These are phyloP conservation scores for Protomyctophum bolini DNA, from an alignment of 2,113 vertebrate species.

Conservation along the genomic window DNA sequence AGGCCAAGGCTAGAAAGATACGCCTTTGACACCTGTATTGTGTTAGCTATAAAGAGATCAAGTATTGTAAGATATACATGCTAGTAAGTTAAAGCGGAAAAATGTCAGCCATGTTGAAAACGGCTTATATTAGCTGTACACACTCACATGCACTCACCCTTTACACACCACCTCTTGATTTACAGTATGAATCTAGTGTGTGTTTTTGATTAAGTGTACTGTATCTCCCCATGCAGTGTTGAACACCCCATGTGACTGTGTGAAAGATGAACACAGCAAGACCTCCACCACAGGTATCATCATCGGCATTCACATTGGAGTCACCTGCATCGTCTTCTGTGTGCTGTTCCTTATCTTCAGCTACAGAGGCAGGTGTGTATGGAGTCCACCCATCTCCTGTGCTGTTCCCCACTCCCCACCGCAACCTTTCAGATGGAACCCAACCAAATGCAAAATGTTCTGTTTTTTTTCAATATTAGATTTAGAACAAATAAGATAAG, in stretches of 20 bases:
- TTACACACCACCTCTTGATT: neutral
- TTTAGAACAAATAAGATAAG: too few species aligned
- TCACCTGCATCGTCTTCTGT: conserved; percentile 97
- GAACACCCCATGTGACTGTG: conserved; percentile 88
- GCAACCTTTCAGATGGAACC: too few species aligned
- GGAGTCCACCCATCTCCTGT: too few species aligned
- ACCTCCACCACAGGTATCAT: conserved; percentile 92
- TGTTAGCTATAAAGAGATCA: too few species aligned
- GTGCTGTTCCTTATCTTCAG: conserved; percentile 95
- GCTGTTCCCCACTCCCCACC: too few species aligned
- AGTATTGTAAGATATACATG: too few species aligned
- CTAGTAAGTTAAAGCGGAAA: too few species aligned
- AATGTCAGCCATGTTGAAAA: too few species aligned
- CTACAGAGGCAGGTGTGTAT: conserved; percentile 90
- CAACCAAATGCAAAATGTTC: neutral
- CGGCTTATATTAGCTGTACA: neutral
- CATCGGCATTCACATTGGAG: conserved; percentile 94
- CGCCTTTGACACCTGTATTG: too few species aligned
- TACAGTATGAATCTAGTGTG: neutral
- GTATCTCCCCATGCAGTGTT: conserved; percentile 75
- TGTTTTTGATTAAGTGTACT: conserved; percentile 15
- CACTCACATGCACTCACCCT: neutral
- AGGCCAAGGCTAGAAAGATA: too few species aligned
- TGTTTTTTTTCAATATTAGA: too few species aligned
- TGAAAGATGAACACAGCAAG: conserved; percentile 88